Evolutionary conservation across 2,113 vertebrate genomes (phyloP), one percentile per base, ranked within the genome.

Genomic region (Amia ocellicauda): DNA sequence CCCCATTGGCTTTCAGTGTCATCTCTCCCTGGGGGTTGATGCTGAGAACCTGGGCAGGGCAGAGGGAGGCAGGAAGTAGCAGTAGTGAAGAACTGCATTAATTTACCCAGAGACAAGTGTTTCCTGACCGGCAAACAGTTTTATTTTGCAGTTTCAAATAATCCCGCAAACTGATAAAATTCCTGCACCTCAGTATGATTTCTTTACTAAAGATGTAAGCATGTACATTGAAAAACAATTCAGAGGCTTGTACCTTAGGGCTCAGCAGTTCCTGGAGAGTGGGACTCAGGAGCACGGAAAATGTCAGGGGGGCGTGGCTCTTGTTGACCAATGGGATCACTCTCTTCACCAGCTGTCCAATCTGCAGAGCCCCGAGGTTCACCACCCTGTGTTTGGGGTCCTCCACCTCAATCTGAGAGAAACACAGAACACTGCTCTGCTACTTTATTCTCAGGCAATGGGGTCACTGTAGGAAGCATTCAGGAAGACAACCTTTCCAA

Each of bases 361-460:
- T 28, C 28, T 75, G 79, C 49, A 92, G 47, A 26, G 86, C 84
- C 67, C 91, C 90, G n/a, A 95, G 84, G 52, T 91, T 89, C 62
- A 95, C 66, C 20, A 80, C 80, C 70, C 72, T 90, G 8, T 86
- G 84, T 60, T 64, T 79, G 0, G 87, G 88, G 26, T 95, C 84
- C 14, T 88, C 74, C 17, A 95, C 75, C 0, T 85, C 78, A 72
- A 98, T 68, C 93, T 97, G 70, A 5, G 36, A 54, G 26, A 26
- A 60, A n/a, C 5, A 36, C 11, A 11, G 31, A 36, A 11, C 5
- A 36, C 31, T 36, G 31, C 31, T 11, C 11, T 5, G 11, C 5
- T 11, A 36, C 11, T 36, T 36, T 36, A 36, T 1, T 36, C 11
- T 36, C 11, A 11, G 31, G 5, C 31, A 11, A 36, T 7, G 11